These are phyloP conservation scores for Lophius americanus DNA, from an alignment of 2,797 vertebrate species.

Conservation along the genomic window DNA sequence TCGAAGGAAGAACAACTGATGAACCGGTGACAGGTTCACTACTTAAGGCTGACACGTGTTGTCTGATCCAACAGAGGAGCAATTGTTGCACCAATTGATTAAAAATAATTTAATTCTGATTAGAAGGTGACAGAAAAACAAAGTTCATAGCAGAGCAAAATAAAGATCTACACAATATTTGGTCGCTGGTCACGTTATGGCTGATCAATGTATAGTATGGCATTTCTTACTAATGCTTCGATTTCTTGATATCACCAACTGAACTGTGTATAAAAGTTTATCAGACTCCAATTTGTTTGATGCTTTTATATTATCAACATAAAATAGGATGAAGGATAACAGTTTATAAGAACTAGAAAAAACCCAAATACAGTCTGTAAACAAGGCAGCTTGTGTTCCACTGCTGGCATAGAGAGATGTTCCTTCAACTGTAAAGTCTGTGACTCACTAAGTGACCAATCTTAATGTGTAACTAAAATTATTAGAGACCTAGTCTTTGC, in stretches of 20 bases:
- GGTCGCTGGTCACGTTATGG: no score
- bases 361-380: not conserved
- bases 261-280: not conserved
- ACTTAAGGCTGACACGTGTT: no score
- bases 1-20: no score
- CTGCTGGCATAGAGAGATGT: not conserved
- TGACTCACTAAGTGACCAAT: slow-evolving; percentile 15
- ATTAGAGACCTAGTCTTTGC: slow-evolving; percentile 19
- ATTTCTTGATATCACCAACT: not conserved
- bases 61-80: no score
- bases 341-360: not conserved
- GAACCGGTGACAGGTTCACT: no score
- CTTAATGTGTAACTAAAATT: slow-evolving; percentile 9
- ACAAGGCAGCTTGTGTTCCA: not conserved
- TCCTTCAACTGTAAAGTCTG: not conserved
- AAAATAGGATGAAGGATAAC: not conserved
- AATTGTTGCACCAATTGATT: not conserved
- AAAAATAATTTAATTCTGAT: no score
- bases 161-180: no score
- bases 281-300: not conserved
- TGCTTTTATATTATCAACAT: not conserved
- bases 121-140: no score
- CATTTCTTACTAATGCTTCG: not conserved
- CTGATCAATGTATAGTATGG: not conserved
- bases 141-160: no score